phyloP scores from a whole-genome alignment of 2,888 invertebrate genomes.

The Euclidia mi region DNA sequence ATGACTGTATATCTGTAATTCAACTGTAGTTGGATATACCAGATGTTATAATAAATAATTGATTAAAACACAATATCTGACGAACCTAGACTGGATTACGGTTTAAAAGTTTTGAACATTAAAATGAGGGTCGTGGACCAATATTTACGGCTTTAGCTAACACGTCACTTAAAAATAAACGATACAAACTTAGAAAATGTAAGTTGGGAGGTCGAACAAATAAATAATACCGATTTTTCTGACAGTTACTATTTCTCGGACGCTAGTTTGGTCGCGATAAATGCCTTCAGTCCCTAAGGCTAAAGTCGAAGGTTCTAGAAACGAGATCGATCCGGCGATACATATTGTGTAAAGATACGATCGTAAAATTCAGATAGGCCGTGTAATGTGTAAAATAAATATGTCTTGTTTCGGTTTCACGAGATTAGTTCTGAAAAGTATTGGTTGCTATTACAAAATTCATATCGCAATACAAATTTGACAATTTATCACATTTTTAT shows the following conservation, averaged over 20 bases:
- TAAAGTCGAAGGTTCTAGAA: slow-evolving; percentile 19
- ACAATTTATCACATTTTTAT: too few species aligned
- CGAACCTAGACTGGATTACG: neutral
- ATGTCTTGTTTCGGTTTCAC: slow-evolving; percentile 3
- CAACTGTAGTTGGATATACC: slow-evolving; percentile 6
- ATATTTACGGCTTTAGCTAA: slow-evolving; percentile 20
- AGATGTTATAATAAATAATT: slow-evolving; percentile 7
- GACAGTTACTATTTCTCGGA: slow-evolving; percentile 34
- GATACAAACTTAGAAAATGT: too few species aligned
- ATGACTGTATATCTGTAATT: slow-evolving; percentile 2
- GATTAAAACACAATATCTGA: slow-evolving; percentile 14
- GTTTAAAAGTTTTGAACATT: slow-evolving; percentile 1
- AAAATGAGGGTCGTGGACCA: slow-evolving; percentile 2
- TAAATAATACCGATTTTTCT: slow-evolving; percentile 33
- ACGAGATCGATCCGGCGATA: slow-evolving; percentile 41
- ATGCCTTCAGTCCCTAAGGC: slow-evolving; percentile 38
- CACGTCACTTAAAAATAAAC: slow-evolving; percentile 17
- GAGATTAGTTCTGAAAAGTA: neutral
- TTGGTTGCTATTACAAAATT: neutral
- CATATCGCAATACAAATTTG: too few species aligned
- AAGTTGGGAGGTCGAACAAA: slow-evolving; percentile 38
- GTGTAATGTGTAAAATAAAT: slow-evolving; percentile 21
- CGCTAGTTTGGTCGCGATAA: slow-evolving; percentile 23
- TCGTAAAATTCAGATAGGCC: slow-evolving; percentile 31
- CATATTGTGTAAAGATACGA: slow-evolving; percentile 27